Evolutionary conservation across 2,797 vertebrate species (phyloP).

Genomic region (Sebastiscus albofasciatus): DNA sequence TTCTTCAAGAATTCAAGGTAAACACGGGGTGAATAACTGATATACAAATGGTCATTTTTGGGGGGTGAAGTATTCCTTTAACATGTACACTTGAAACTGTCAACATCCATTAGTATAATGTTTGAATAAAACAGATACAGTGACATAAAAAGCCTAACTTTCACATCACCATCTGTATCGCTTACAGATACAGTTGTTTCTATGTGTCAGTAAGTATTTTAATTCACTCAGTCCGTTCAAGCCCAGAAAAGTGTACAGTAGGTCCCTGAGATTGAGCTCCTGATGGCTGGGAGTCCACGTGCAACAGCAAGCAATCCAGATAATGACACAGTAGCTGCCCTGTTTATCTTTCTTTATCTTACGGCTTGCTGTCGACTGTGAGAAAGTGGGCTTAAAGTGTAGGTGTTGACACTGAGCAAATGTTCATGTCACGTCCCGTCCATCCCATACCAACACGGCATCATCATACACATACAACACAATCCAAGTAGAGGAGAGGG

Average conservation of each 20-base stretch:
- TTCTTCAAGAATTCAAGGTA: background rate
- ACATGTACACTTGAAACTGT: background rate
- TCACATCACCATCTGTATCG: background rate
- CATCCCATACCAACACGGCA: background rate
- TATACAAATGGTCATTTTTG: background rate
- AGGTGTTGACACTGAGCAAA: background rate
- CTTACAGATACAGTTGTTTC: background rate
- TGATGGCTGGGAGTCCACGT: slow-evolving; percentile 3
- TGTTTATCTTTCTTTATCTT: background rate
- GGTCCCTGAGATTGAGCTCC: slow-evolving; percentile 53
- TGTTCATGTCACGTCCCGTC: background rate
- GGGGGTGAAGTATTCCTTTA: background rate
- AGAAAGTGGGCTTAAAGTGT: background rate
- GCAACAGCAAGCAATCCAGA: background rate
- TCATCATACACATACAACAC: background rate
- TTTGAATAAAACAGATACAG: background rate
- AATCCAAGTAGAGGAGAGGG: background rate
- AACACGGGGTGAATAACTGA: background rate
- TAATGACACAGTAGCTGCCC: slow-evolving; percentile 36
- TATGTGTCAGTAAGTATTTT: background rate
- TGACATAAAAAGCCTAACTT: background rate
- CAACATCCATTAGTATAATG: background rate
- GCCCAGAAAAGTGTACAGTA: background rate
- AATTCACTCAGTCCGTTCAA: background rate
- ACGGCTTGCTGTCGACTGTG: background rate